A percentile compares a stretch with the other conserved stretches of the same genome.
These are phyloP conservation scores for Sinocyclocheilus grahami DNA, from an alignment of 2,113 vertebrate genomes.

Conservation along the genomic window DNA sequence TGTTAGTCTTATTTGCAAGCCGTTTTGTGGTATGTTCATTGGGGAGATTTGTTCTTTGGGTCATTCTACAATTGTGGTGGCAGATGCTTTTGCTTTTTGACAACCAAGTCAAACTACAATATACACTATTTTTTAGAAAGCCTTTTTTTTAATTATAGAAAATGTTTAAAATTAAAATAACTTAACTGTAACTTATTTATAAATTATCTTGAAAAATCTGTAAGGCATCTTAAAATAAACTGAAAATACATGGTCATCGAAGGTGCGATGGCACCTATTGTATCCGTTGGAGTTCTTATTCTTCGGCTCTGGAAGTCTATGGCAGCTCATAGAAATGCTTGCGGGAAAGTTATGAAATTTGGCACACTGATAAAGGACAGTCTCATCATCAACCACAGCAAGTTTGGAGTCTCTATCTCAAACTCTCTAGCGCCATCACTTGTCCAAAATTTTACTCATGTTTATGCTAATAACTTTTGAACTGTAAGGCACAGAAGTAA, in stretches of 20 bases:
- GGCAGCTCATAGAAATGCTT: background rate
- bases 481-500: no score
- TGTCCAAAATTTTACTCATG: no score
- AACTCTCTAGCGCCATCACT: no score
- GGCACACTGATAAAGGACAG: no score
- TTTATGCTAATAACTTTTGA: no score
- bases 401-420: no score
- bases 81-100: background rate
- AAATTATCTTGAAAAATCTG: background rate
- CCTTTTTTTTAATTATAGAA: background rate
- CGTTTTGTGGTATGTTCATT: background rate
- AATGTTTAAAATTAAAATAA: background rate
- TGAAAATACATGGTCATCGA: background rate
- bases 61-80: constrained; percentile 2
- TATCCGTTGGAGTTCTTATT: background rate
- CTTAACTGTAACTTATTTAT: background rate
- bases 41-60: background rate
- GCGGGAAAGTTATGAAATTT: background rate
- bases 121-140: background rate
- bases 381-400: no score
- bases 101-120: background rate
- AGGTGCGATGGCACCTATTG: no score
- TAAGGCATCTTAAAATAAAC: no score
- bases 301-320: background rate
- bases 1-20: background rate